These are phyloP conservation scores for Petroica traversi DNA, from an alignment of 2,113 vertebrate genomes.

Conservation along the genomic window DNA sequence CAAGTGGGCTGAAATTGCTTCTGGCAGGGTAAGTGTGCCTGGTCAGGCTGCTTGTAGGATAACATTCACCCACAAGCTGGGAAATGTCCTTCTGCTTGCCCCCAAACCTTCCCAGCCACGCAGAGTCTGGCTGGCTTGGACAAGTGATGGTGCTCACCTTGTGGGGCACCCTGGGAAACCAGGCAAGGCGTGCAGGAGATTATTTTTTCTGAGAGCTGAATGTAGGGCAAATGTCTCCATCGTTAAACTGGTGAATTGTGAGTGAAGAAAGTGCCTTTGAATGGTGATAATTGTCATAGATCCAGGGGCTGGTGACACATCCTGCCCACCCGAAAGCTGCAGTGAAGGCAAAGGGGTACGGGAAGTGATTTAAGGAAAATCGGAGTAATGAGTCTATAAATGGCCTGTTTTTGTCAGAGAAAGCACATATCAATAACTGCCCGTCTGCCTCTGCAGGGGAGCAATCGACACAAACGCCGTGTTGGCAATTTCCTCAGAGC, in stretches of 20 bases:
- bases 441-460: background rate
- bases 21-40: background rate
- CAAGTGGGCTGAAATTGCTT: accelerated
- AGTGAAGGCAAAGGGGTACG: background rate
- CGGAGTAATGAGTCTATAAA: background rate
- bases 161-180: background rate
- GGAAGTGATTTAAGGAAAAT: background rate
- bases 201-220: background rate
- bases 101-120: background rate
- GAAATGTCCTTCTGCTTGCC: background rate
- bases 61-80: background rate
- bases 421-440: background rate
- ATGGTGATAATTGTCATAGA: background rate
- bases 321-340: background rate
- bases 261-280: background rate
- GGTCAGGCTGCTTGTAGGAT: background rate
- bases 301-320: background rate
- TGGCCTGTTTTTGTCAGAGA: background rate
- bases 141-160: background rate
- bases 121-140: background rate
- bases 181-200: background rate
- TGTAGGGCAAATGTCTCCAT: background rate
- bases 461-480: background rate
- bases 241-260: background rate
- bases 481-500: background rate